Percentiles rank a stretch among this genome's conserved stretches.
These are phyloP conservation scores for Haliclystus octoradiatus DNA, from an alignment of 30 jellyfish, hydroid and myxozoan species.

Conservation along the genomic window DNA sequence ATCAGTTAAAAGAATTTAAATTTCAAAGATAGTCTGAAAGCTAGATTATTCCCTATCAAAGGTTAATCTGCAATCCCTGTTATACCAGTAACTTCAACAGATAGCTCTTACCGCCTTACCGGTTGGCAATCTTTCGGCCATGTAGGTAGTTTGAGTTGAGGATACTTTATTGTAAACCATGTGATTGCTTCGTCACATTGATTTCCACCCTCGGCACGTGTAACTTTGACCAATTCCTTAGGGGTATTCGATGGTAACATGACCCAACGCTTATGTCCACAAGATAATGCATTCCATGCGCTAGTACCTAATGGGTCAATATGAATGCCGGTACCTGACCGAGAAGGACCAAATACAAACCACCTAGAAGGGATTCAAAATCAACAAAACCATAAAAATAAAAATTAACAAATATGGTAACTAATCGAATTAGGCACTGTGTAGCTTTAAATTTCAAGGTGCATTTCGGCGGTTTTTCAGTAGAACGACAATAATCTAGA, in stretches of 20 bases:
- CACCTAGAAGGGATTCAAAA: slow-evolving; percentile 32
- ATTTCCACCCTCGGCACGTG: slow-evolving; percentile 72
- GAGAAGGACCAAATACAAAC: slow-evolving; percentile 90
- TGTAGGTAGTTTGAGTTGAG: slow-evolving; percentile 67
- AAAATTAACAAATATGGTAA: too few relatives aligned
- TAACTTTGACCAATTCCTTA: slow-evolving; percentile 64
- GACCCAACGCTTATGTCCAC: slow-evolving; percentile 97
- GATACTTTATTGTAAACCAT: slow-evolving; percentile 69
- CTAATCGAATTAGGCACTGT: too few relatives aligned
- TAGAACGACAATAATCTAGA: too few relatives aligned
- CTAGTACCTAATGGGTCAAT: slow-evolving; percentile 99
- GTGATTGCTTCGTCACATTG: slow-evolving; percentile 94
- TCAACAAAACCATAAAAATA: background rate
- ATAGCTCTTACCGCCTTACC: too few relatives aligned
- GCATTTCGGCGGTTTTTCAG: too few relatives aligned
- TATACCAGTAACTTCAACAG: background rate
- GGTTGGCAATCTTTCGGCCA: slow-evolving; percentile 95
- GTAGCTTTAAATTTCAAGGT: too few relatives aligned
- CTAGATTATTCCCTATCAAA: too few relatives aligned
- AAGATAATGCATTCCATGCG: slow-evolving; percentile 92
- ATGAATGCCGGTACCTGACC: slow-evolving; percentile 98
- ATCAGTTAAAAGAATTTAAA: too few relatives aligned
- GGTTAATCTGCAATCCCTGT: too few relatives aligned
- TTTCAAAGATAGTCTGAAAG: too few relatives aligned
- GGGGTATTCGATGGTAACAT: slow-evolving; percentile 95